Evolutionary conservation across 2,797 vertebrate species (phyloP), one percentile per base, ranked within the genome.

Genomic region (Morelia viridis): DNA sequence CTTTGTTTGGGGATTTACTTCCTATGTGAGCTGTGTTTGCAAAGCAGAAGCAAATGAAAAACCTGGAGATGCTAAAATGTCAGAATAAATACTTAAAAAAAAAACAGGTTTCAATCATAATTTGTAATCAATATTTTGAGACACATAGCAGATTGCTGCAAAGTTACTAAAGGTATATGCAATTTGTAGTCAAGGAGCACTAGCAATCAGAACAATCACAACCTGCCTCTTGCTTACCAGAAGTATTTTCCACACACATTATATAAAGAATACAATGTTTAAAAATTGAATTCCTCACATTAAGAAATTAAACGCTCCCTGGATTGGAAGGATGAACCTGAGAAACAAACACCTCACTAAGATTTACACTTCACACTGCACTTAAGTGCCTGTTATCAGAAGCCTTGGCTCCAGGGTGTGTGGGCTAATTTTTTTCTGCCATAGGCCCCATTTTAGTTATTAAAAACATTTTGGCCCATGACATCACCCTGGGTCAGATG

Each of bases 101-200:
- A 83, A 80, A 12, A n/a, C 13, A n/a, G 22, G 12, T 60, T 62
- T 61, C 31, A 90, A 90, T 80, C 22, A 46, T 60, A 19, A 80
- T 80, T 89, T 76, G 83, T 15, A 90, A 83, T 41, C 89, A 60
- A 28, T 64, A 28, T 13, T 68, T 88, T n/a, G 46, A 60, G 80
- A 83, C 9, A 28, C 26, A 11, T 12, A 35, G 56, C n/a, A 65
- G 50, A 41, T 71, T 71, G 28, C 61, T 50, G 24, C 68, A 53
- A 24, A 80, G 87, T 50, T 80, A 46, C n/a, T 89, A 61, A 76
- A 85, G 80, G 62, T 83, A n/a, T 83, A 62, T 28, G 3, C 41
- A 86, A 22, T 91, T 95, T 87, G 89, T 90, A 90, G 91, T 87
- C 76, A 83, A 88, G 88, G 57, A 85, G 57, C 87, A 85, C 53